Conservation (phyloP, 1,140 invertebrate species). For the Sarcophaga peregrina region DNA sequence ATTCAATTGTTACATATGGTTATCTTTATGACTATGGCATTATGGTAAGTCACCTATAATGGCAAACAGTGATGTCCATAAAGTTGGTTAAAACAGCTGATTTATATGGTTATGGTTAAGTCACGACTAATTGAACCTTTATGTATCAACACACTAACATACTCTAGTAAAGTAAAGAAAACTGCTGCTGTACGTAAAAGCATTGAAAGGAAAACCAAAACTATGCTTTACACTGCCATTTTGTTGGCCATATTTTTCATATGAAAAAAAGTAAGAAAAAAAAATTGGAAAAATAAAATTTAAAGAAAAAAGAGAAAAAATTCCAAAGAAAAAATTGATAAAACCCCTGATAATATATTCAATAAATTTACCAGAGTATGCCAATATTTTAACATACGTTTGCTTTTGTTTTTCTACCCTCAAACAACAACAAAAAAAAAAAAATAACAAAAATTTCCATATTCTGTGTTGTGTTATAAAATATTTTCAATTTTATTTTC, state of each 20-base stretch:
- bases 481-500: constrained; percentile 9
- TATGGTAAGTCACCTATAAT: too few species aligned
- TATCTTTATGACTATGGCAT: too few species aligned
- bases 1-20: too few species aligned
- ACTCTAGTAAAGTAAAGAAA: too few species aligned
- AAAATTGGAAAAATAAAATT: background rate
- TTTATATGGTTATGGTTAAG: too few species aligned
- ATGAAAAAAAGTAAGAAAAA: background rate
- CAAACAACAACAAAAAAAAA: background rate
- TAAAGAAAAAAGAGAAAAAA: background rate
- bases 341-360: constrained; percentile 14
- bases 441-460: background rate
- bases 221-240: background rate
- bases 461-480: background rate
- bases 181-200: background rate
- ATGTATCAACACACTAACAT: too few species aligned
- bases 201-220: background rate
- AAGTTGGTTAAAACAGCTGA: too few species aligned
- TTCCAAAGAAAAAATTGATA: background rate
- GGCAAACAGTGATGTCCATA: too few species aligned
- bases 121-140: too few species aligned
- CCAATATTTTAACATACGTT: constrained; percentile 15
- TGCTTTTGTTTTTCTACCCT: background rate
- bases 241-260: background rate
- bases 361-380: constrained; percentile 5